These are phyloP conservation scores for Pseudochirops corinnae DNA, from an alignment of 2,797 vertebrate species.

Conservation along the genomic window DNA sequence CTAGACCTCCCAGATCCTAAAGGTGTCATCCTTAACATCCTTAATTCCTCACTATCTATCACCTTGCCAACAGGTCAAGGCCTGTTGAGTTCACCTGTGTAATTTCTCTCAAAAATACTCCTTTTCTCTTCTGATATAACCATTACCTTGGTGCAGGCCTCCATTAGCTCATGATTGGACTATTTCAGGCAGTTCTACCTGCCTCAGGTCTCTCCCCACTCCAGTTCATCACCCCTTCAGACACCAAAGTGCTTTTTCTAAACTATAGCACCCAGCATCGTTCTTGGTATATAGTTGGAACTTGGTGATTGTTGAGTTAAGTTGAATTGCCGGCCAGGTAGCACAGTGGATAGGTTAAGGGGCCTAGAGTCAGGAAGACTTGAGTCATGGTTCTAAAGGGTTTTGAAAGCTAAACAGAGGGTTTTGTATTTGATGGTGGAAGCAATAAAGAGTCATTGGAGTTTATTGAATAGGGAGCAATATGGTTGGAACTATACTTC, in stretches of 20 bases:
- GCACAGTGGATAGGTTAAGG: too few species aligned
- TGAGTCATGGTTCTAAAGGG: too few species aligned
- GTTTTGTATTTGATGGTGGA: too few species aligned
- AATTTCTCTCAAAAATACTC: not conserved
- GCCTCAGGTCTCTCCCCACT: not conserved
- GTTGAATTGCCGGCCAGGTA: too few species aligned
- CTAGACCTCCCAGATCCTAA: not conserved
- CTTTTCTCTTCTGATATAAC: not conserved
- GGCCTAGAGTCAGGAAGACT: too few species aligned
- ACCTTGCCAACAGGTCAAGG: not conserved
- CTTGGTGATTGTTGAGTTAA: too few species aligned
- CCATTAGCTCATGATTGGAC: not conserved
- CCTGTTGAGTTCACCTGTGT: not conserved
- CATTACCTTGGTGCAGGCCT: not conserved
- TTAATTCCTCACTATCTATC: not conserved
- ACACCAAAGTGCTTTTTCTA: not conserved
- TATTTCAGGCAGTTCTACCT: not conserved
- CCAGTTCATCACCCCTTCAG: not conserved
- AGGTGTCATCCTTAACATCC: not conserved
- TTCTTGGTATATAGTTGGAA: too few species aligned
- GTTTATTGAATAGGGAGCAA: too few species aligned
- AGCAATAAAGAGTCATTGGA: too few species aligned
- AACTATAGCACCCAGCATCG: not conserved
- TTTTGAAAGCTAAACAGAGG: too few species aligned
- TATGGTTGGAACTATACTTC: too few species aligned